Evolutionary conservation across 1,140 invertebrate species (phyloP).

Genomic region (Ditylenchus dipsaci): DNA sequence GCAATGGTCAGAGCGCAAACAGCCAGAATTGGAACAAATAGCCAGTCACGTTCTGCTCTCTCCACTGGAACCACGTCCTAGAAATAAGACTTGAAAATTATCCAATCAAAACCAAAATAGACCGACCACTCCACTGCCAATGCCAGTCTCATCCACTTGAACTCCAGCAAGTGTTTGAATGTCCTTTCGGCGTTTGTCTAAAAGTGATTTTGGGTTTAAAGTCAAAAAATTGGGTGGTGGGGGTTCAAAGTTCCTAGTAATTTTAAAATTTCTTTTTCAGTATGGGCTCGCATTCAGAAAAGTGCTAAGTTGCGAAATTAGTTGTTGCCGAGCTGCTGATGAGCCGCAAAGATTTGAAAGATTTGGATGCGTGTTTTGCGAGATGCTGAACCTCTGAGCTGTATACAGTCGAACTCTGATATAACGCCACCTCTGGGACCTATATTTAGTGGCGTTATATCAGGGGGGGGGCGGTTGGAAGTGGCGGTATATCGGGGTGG

Average conservation of each 20-base stretch:
- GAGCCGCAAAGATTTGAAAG: not conserved
- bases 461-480: too few relatives aligned
- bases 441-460: too few relatives aligned
- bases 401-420: too few relatives aligned
- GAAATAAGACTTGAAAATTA: not conserved
- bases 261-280: not conserved
- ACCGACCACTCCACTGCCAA: conserved; percentile 50
- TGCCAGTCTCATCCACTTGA: conserved; percentile 57
- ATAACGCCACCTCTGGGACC: too few relatives aligned
- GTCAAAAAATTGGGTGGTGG: too few relatives aligned
- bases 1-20: conserved; percentile 53
- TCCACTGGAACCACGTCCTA: conserved; percentile 55
- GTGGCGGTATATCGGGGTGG: too few relatives aligned
- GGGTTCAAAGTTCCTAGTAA: too few relatives aligned
- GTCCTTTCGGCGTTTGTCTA: conserved; percentile 57
- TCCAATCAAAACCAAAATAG: not conserved
- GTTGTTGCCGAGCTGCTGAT: too few relatives aligned
- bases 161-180: conserved; percentile 55
- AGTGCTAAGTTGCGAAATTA: too few relatives aligned
- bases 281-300: too few relatives aligned
- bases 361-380: not conserved
- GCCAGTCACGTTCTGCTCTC: conserved; percentile 47
- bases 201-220: conserved; percentile 20
- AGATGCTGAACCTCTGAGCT: too few relatives aligned
- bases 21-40: conserved; percentile 52